These are phyloP conservation scores for Pogonocichla stellata DNA, from an alignment of 2,113 vertebrate species.

Conservation along the genomic window DNA sequence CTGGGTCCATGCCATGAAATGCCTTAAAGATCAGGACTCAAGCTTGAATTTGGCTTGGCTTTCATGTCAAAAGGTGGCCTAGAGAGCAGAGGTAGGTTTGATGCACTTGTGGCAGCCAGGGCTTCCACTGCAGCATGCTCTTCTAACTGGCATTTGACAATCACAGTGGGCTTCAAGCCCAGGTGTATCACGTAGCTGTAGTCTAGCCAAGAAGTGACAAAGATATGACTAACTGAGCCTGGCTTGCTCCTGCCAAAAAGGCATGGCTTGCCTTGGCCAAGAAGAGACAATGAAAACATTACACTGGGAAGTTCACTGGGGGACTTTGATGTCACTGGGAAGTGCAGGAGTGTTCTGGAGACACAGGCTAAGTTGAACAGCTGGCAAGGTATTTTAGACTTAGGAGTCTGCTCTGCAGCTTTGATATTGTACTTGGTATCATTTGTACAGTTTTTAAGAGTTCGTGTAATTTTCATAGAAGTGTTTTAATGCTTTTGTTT, in stretches of 20 bases:
- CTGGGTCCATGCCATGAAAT: neutral
- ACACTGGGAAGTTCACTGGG: neutral
- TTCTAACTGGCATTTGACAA: slow-evolving; percentile 16
- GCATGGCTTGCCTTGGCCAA: neutral
- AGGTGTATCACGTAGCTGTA: slow-evolving; percentile 17
- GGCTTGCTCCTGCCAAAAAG: neutral
- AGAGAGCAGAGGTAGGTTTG: neutral
- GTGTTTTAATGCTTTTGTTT: neutral
- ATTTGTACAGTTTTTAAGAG: neutral
- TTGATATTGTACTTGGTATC: neutral
- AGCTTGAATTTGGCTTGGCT: neutral
- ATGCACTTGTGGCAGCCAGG: neutral
- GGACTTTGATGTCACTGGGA: neutral
- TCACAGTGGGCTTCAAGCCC: slow-evolving; percentile 33
- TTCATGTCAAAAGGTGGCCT: neutral
- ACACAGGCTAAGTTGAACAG: neutral
- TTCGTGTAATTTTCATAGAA: neutral
- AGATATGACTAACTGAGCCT: neutral
- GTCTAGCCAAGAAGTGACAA: slow-evolving; percentile 35
- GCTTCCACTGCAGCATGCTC: neutral
- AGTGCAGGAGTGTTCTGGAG: neutral
- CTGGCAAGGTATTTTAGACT: neutral
- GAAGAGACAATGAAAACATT: neutral
- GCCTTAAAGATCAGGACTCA: neutral
- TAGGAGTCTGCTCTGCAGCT: neutral